phyloP scores from a whole-genome alignment of 2,113 vertebrate species.

The Plotosus lineatus region DNA sequence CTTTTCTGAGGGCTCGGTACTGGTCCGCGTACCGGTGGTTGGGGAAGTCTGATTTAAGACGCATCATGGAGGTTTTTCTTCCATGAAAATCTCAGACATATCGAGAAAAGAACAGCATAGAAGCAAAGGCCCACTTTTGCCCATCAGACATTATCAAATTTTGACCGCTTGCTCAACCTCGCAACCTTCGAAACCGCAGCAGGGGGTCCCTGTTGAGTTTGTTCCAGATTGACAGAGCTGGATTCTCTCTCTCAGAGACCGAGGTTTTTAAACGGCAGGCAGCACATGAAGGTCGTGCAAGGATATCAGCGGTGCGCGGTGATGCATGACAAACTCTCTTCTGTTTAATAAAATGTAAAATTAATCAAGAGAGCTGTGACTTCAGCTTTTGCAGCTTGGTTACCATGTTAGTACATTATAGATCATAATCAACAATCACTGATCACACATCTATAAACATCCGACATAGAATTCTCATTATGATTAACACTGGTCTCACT shows the following conservation, averaged over 20 bases:
- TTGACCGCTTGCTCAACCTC: not conserved
- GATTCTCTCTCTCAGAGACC: not conserved
- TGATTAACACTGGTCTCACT: not conserved
- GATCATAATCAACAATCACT: not conserved
- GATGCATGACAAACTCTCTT: not conserved
- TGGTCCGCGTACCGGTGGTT: too few relatives aligned
- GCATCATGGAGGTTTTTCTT: not conserved
- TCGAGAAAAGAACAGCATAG: not conserved
- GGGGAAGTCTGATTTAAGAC: too few relatives aligned
- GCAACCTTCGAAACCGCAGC: not conserved
- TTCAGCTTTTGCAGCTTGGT: not conserved
- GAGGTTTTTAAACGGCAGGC: not conserved
- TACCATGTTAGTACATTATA: not conserved
- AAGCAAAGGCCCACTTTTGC: not conserved
- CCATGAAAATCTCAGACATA: not conserved
- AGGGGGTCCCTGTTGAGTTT: not conserved
- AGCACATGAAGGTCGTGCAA: not conserved
- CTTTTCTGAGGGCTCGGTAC: too few relatives aligned
- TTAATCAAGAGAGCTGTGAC: not conserved
- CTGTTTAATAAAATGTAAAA: not conserved
- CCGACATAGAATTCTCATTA: not conserved
- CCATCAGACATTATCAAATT: not conserved
- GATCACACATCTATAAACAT: not conserved
- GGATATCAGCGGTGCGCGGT: not conserved
- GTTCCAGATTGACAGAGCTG: not conserved